Evolutionary conservation across 2,113 vertebrate genomes (phyloP).

Genomic region (Platysteira castanea): DNA sequence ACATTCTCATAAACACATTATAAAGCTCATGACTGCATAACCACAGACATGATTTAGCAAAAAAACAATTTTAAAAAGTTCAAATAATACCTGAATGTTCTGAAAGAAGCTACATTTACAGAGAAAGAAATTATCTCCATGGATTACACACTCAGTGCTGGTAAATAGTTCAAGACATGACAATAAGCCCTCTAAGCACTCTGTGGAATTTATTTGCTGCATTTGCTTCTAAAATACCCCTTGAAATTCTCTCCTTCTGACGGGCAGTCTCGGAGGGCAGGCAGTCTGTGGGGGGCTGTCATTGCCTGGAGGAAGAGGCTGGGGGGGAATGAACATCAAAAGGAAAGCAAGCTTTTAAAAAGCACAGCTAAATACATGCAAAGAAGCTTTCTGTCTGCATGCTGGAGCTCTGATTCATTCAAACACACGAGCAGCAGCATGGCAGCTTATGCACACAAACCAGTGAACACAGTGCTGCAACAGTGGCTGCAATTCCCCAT

Average conservation of each 20-base stretch:
- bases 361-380: background rate
- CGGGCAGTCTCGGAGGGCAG: background rate
- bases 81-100: background rate
- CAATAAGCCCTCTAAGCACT: background rate
- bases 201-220: background rate
- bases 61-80: background rate
- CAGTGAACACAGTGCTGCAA: background rate
- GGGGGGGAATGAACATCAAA: background rate
- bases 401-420: background rate
- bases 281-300: background rate
- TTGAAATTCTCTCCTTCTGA: conserved; percentile 1
- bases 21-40: background rate
- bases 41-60: background rate
- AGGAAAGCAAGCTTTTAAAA: background rate
- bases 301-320: background rate
- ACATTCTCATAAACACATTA: background rate
- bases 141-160: background rate
- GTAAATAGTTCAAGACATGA: background rate
- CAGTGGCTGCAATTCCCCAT: background rate
- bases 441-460: background rate
- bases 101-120: background rate
- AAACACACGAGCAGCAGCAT: background rate
- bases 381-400: background rate
- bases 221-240: background rate
- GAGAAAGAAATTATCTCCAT: background rate